Base-by-base conservation (phyloP, 1,140 invertebrate species). In the Goniozus legneri region DNA sequence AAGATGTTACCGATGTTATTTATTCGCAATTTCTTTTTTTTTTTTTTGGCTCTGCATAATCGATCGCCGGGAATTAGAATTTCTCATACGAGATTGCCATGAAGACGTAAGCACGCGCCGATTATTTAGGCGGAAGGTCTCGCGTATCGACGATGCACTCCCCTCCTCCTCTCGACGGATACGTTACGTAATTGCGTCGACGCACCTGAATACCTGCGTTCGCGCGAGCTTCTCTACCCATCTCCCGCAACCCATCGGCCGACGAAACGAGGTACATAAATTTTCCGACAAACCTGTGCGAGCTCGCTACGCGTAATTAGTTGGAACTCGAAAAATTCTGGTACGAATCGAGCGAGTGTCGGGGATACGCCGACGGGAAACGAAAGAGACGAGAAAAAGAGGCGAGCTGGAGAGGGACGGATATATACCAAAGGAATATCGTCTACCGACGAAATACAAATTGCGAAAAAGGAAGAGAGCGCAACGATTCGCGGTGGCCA, bases 301-400 rank as follows among this genome's bases (percentile, higher is more conserved):
- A 57, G 24, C 20, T 35, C 49, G 41, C 61, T 51, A 53, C 52
- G 53, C 53, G 57, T 61, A 67, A 67, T 67, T 65, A 67, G 63
- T 35, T 50, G 57, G 55, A 56, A 62, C 54, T 62, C 49, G 47
- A 54, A 55, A 51, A 58, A 56, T 46, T 62, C 54, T 48, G 41
- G 38, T 19, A 39, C 44, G 41, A 36, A 16, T 40, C 45, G 36
- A 37, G 13, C 22, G 22, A 41, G 33, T 18, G 18, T 18, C 13
- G 39, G 46, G 51, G 51, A 46, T 42, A 36, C 30, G 34, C 21
- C 31, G 30, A 46, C 43, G 43, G 39, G 48, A 54, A 51, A 46
- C 34, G 45, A 42, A 46, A 39, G 43, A 46, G 47, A n/a, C 24
- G 19, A 31, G 27, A 49, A 18, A 22, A 18, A 36, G 35, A 50